These are phyloP conservation scores for Torymus auratus DNA, from an alignment of 2,888 invertebrate species.

Conservation along the genomic window DNA sequence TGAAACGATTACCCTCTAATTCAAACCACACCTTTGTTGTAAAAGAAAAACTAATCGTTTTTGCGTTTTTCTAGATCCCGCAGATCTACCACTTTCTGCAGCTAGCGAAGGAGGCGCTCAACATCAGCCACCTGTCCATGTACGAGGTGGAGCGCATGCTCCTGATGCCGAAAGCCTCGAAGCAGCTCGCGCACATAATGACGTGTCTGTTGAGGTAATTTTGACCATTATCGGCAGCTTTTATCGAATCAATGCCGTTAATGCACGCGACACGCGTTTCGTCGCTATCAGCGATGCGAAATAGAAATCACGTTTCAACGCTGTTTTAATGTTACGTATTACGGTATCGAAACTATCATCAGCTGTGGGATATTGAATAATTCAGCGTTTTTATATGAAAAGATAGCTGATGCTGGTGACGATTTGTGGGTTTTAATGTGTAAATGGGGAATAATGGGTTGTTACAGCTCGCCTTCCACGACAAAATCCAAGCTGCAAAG, in stretches of 20 bases:
- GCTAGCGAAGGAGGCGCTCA: conserved; percentile 77
- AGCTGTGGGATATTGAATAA: too few relatives aligned
- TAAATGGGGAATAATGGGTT: neutral
- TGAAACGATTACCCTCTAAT: neutral
- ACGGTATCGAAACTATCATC: too few relatives aligned
- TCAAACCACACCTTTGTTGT: neutral
- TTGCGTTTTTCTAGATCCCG: conserved; percentile 76
- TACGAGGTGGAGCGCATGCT: conserved; percentile 80
- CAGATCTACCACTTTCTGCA: conserved; percentile 80
- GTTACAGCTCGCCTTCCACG: conserved; percentile 71
- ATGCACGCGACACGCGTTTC: too few relatives aligned
- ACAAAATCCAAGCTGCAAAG: conserved; percentile 74
- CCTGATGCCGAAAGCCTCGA: conserved; percentile 79
- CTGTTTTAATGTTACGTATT: too few relatives aligned
- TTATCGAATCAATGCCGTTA: too few relatives aligned
- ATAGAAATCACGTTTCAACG: too few relatives aligned
- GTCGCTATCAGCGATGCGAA: too few relatives aligned
- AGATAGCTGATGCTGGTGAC: neutral
- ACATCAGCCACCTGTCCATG: conserved; percentile 79
- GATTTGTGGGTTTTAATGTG: neutral
- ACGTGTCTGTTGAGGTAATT: conserved; percentile 78
- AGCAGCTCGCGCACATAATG: conserved; percentile 78
- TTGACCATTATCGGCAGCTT: neutral
- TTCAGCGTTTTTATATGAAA: neutral
- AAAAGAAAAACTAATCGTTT: conserved; percentile 29